Conservation (phyloP, 2,113 vertebrate genomes). For the Litocranius walleri region DNA sequence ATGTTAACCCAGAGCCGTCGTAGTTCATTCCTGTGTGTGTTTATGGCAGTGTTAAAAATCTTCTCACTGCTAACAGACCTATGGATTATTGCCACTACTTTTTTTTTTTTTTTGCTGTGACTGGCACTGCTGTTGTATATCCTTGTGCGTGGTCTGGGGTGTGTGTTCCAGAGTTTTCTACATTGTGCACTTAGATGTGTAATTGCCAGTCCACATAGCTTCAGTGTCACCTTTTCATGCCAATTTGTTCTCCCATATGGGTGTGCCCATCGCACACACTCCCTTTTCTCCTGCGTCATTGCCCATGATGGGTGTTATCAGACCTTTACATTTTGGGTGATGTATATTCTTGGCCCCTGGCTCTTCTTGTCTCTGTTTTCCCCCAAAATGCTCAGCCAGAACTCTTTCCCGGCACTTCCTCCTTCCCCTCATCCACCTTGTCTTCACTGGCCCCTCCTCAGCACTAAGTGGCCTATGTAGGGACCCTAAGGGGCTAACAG, state of each 20-base stretch:
- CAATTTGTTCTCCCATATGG: not conserved
- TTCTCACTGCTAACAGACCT: not conserved
- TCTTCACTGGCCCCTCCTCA: not conserved
- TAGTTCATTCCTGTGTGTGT: not conserved
- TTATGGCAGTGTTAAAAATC: not conserved
- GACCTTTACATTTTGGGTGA: not conserved
- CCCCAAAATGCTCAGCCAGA: not conserved
- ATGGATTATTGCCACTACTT: not conserved
- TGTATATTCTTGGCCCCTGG: not conserved
- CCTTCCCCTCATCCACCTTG: not conserved
- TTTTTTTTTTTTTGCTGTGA: not conserved
- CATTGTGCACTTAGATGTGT: not conserved
- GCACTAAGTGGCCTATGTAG: not conserved
- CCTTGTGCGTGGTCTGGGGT: not conserved
- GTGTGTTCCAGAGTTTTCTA: not conserved
- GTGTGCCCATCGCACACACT: not conserved
- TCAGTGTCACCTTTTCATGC: not conserved
- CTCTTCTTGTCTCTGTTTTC: not conserved
- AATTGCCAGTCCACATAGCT: not conserved
- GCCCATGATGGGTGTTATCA: not conserved
- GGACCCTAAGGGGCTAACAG: not conserved
- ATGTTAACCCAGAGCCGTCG: accelerated
- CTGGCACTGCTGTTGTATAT: not conserved
- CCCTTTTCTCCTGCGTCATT: not conserved
- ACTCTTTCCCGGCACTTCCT: not conserved